phyloP scores from a whole-genome alignment of 2,797 vertebrate genomes.

The Glyptemys insculpta region DNA sequence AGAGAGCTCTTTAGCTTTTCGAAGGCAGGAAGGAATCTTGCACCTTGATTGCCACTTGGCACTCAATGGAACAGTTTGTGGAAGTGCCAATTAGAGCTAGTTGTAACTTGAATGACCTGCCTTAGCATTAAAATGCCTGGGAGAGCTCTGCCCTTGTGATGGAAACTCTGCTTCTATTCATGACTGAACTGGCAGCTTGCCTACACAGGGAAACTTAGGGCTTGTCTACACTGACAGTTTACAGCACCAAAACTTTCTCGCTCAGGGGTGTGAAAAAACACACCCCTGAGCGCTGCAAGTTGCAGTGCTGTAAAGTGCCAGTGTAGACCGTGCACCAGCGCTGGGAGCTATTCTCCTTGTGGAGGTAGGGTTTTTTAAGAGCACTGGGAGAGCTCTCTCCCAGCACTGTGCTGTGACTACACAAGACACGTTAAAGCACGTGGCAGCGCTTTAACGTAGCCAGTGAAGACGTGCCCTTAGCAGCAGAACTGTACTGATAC shows the following conservation, averaged over 20 bases:
- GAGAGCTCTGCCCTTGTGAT: neutral
- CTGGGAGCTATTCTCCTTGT: no score
- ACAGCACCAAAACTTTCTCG: fast-evolving
- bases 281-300: no score
- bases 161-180: neutral
- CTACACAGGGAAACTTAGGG: neutral
- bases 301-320: no score
- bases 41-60: neutral
- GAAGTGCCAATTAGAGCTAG: neutral
- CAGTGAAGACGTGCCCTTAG: neutral
- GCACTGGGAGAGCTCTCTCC: no score
- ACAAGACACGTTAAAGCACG: no score
- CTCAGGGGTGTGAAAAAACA: no score
- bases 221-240: no score
- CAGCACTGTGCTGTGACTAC: no score
- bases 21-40: neutral
- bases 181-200: neutral
- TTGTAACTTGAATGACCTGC: neutral
- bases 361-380: no score
- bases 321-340: no score
- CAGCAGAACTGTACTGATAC: neutral
- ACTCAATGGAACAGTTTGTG: neutral
- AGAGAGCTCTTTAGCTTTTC: neutral
- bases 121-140: neutral
- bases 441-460: no score